Evolutionary conservation across 1,140 invertebrate species (phyloP).

Genomic region (Drosophila littoralis): DNA sequence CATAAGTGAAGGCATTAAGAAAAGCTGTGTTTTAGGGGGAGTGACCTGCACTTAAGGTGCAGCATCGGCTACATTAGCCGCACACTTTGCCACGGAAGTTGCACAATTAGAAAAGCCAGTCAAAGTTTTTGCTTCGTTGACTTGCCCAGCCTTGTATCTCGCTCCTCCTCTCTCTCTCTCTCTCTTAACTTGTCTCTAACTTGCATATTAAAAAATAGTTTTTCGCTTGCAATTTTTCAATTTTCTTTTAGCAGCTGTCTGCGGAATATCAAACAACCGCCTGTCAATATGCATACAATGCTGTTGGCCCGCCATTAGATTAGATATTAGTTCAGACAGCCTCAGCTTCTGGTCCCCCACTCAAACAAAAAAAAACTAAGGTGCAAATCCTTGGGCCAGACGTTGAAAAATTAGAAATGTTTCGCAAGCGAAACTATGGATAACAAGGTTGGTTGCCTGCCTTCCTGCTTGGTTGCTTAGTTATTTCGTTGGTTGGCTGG

Average conservation of each 20-base stretch:
- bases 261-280: slow-evolving; percentile 67
- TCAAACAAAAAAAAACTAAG: slow-evolving; percentile 29
- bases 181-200: slow-evolving; percentile 18
- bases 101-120: slow-evolving; percentile 79
- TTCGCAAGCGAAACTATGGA: slow-evolving; percentile 45
- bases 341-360: slow-evolving; percentile 11
- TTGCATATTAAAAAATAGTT: slow-evolving; percentile 79
- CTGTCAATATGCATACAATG: slow-evolving; percentile 80
- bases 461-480: slow-evolving; percentile 11
- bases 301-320: slow-evolving; percentile 66
- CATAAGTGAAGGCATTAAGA: slow-evolving; percentile 63
- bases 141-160: slow-evolving; percentile 18
- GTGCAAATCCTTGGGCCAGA: slow-evolving; percentile 56
- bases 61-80: slow-evolving; percentile 66
- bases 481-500: slow-evolving; percentile 27
- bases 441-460: slow-evolving; percentile 41
- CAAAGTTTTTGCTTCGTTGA: slow-evolving; percentile 62
- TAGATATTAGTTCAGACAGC: slow-evolving; percentile 77
- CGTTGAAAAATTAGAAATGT: slow-evolving; percentile 80
- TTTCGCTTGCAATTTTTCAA: slow-evolving; percentile 47
- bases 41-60: slow-evolving; percentile 77
- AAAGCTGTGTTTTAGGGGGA: slow-evolving; percentile 60
- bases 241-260: slow-evolving; percentile 59
- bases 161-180: neutral
- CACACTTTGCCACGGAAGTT: slow-evolving; percentile 78